These are phyloP conservation scores for Goniozus legneri DNA, from an alignment of 1,140 invertebrate species.

Conservation along the genomic window DNA sequence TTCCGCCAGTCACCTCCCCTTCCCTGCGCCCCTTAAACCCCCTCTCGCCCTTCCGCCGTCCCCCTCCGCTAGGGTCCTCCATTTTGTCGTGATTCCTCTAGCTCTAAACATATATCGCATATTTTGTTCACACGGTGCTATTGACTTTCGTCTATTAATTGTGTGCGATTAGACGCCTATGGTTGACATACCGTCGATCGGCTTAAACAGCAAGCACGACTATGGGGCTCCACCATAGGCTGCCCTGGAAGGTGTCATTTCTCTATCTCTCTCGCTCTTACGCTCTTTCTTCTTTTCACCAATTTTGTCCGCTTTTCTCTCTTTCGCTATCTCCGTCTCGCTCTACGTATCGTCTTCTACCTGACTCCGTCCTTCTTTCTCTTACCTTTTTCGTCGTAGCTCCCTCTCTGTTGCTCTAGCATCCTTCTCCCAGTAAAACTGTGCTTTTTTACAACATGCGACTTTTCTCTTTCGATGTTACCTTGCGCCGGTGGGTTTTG, in stretches of 20 bases:
- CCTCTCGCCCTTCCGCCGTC: slow-evolving; percentile 12
- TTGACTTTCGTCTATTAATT: slow-evolving; percentile 18
- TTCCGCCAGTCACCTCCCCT: not conserved
- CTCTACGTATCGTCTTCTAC: no score
- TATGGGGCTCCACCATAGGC: slow-evolving; percentile 40
- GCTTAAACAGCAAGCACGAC: slow-evolving; percentile 30
- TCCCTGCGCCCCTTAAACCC: slow-evolving; percentile 7
- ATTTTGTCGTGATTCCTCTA: slow-evolving; percentile 51
- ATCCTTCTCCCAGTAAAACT: slow-evolving; percentile 18
- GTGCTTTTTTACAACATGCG: slow-evolving; percentile 21
- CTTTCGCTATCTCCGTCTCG: slow-evolving; percentile 6
- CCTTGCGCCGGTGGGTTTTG: slow-evolving; percentile 18
- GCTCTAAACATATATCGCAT: slow-evolving; percentile 35
- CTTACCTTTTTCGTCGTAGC: slow-evolving; percentile 14
- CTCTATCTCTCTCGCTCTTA: slow-evolving; percentile 20
- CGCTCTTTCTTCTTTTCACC: slow-evolving; percentile 12
- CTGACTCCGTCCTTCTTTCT: slow-evolving; percentile 40
- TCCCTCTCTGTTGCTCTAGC: slow-evolving; percentile 15
- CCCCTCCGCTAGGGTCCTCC: slow-evolving; percentile 34
- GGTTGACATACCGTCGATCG: slow-evolving; percentile 31
- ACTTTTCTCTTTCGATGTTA: slow-evolving; percentile 9
- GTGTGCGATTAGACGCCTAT: slow-evolving; percentile 28
- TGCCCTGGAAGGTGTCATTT: slow-evolving; percentile 39
- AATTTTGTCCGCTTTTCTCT: slow-evolving; percentile 8
- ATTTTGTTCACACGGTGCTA: slow-evolving; percentile 24